Evolutionary conservation across 2,888 invertebrate genomes (phyloP), one percentile per base, ranked within the genome.

Genomic region (Phrixothrix hirtus): DNA sequence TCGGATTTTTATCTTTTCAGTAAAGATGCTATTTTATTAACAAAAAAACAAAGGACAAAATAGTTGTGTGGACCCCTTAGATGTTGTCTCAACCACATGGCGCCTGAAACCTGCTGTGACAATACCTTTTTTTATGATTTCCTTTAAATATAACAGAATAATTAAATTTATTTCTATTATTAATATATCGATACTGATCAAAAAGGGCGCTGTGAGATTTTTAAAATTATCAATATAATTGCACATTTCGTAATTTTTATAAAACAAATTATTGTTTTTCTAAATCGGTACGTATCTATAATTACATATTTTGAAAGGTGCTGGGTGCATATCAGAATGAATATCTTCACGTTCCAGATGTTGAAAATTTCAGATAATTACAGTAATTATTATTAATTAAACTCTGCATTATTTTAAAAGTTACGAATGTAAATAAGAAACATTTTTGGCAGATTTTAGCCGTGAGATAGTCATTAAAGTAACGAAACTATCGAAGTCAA

Each of bases 51-150:
- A n/a, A n/a, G n/a, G n/a, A n/a, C n/a, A n/a, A n/a, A n/a, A n/a
- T n/a, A n/a, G n/a, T n/a, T n/a, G n/a, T n/a, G 12, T 31, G 31
- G 25, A 34, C 34, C 34, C 26, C 34, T 34, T 43, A 12, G 16
- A 16, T 15, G 12, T 21, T 15, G 36, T 45, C 27, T 35, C 26
- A 36, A 29, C 13, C 27, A 16, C 26, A 17, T 15, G 44, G 44
- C 44, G 36, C 44, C 44, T 11, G 29, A 14, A 29, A 11, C 44
- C 35, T 30, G 44, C 44, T 45, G 44, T 5, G 34, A 5, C 1
- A 11, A 13, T 21, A 16, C 10, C 13, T 31, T 31, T 12, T 21
- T 10, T 32, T 21, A 21, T 13, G 15, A 26, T 13, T 43, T 43
- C n/a, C n/a, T n/a, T n/a, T n/a, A n/a, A n/a, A n/a, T n/a, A n/a